Percentiles rank a stretch among this genome's conserved stretches.
These are phyloP conservation scores for Pseudoips prasinana DNA, from an alignment of 2,888 invertebrate genomes.

Conservation along the genomic window DNA sequence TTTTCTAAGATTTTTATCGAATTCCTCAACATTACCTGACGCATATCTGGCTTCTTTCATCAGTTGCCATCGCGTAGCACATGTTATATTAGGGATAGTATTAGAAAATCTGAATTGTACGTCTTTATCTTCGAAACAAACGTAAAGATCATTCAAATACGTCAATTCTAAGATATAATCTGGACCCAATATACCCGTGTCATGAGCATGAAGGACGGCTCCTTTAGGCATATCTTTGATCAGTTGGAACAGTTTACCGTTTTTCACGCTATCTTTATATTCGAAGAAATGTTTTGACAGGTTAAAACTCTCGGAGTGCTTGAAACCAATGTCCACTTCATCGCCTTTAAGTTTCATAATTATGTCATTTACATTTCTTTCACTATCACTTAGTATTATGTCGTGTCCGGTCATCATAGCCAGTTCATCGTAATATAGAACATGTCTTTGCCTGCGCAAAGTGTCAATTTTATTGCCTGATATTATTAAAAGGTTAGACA, in stretches of 20 bases:
- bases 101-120: constrained; percentile 54
- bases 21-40: constrained; percentile 65
- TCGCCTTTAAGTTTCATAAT: constrained; percentile 80
- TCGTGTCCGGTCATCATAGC: constrained; percentile 76
- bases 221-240: constrained; percentile 89
- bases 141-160: constrained; percentile 82
- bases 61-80: constrained; percentile 68
- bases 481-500: constrained; percentile 17
- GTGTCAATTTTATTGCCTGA: constrained; percentile 21
- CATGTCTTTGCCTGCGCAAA: constrained; percentile 53
- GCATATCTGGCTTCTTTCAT: constrained; percentile 71
- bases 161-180: constrained; percentile 84
- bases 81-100: constrained; percentile 37
- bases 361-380: constrained; percentile 78
- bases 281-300: constrained; percentile 86
- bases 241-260: constrained; percentile 83
- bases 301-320: constrained; percentile 75
- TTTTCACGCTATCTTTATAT: constrained; percentile 80
- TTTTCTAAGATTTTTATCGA: constrained; percentile 77
- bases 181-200: constrained; percentile 82
- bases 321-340: constrained; percentile 74
- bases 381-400: constrained; percentile 71
- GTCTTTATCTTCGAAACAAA: constrained; percentile 61
- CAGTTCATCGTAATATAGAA: constrained; percentile 71
- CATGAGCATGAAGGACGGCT: constrained; percentile 86